These are phyloP conservation scores for Campylomormyrus numenius DNA, from an alignment of 2,113 vertebrate genomes.

Conservation along the genomic window DNA sequence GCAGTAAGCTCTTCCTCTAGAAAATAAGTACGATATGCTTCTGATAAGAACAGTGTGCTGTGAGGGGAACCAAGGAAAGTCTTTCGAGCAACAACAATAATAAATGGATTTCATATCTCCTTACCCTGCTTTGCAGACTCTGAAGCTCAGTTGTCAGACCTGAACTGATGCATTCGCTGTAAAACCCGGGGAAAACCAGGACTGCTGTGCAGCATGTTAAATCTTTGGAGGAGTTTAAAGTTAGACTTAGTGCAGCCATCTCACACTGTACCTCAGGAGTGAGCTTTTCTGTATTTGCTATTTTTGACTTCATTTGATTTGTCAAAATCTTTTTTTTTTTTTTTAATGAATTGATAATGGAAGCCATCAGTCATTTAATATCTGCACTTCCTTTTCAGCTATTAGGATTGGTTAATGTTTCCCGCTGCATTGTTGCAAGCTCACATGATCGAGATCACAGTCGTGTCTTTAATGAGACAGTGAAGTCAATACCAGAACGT, in stretches of 20 bases:
- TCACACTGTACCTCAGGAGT: background rate
- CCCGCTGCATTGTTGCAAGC: background rate
- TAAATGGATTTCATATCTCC: slow-evolving; percentile 8
- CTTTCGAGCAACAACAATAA: background rate
- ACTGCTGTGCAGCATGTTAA: slow-evolving; percentile 1
- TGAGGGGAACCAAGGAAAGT: background rate
- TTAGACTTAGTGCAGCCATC: background rate
- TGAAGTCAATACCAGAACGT: background rate
- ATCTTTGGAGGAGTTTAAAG: slow-evolving; percentile 1
- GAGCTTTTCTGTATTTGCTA: background rate
- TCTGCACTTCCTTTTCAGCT: background rate
- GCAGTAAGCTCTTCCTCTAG: background rate
- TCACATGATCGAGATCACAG: background rate
- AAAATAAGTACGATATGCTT: background rate
- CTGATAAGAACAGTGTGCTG: background rate
- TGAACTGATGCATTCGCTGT: background rate
- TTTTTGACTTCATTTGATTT: background rate
- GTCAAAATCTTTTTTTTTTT: background rate
- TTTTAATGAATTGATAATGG: background rate
- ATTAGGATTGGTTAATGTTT: background rate
- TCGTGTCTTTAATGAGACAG: background rate
- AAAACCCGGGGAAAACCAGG: background rate
- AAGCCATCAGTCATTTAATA: background rate
- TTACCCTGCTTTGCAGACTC: background rate
- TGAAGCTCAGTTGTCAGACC: slow-evolving; percentile 2